Evolutionary conservation across 1,140 invertebrate species (phyloP), one percentile per base, ranked within the genome.

Genomic region (Pseudomyrmex flavicornis): DNA sequence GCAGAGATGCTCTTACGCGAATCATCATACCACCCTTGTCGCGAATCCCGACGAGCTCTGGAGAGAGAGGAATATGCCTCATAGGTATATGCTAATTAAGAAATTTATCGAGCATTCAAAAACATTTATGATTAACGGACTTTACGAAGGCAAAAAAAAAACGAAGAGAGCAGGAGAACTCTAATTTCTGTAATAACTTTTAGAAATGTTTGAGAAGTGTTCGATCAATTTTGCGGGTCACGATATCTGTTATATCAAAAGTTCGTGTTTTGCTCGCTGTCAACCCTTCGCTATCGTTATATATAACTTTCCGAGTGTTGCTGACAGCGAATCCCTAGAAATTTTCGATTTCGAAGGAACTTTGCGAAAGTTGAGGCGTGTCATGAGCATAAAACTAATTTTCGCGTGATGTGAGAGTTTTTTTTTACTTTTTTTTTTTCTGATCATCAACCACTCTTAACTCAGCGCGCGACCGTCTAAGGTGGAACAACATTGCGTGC

Each of bases 1-100:
- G 3, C 92, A 91, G 72, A 88, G 92, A 56, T 93, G 91, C 65
- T 93, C 91, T 12, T 92, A 93, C 22, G 91, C 92, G 44, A 90
- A 92, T 85, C 92, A 93, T n/a, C 88, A 88, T 50, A 82, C 86
- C 75, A 62, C 85, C 72, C 63, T 83, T 61, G n/a, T 74, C 61
- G 83, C 63, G 50, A 59, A 88, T 15, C 88, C 89, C 8, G 91
- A 93, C 26, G 91, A 93, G 7, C 69, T 91, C 9, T 93, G 92
- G 92, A 89, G 88, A 50, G 92, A 92, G 56, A 84, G 92, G 50
- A 93, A 89, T 61, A 61, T 86, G 13, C 83, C 89, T 50, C 89
- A 91, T 87, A 92, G 92, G 92, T 92, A 88, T 46, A 75, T 20
- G 48, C 46, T 35, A 65, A 65, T 52, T 22, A 35, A 1, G 7